A percentile compares a stretch with the other conserved stretches of the same genome.
Evolutionary conservation across 2,888 invertebrate genomes (phyloP).

Genomic region (Lypha dubia): DNA sequence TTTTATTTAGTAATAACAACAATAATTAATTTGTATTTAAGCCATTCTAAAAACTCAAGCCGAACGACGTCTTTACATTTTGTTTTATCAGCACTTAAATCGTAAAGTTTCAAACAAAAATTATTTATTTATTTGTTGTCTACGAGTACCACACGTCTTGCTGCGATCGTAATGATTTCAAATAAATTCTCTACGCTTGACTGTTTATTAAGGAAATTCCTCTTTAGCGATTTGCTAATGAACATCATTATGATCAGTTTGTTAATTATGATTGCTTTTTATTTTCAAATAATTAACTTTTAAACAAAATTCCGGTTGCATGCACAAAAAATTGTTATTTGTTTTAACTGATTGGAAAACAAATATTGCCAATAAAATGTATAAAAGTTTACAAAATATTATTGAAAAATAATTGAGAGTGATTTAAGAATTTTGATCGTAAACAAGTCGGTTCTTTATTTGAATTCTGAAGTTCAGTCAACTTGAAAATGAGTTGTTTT

Average conservation of each 20-base stretch:
- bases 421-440: not conserved
- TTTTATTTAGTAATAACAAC: constrained; percentile 46
- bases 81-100: constrained; percentile 30
- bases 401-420: not conserved
- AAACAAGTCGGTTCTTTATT: not conserved
- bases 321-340: constrained; percentile 10
- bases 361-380: constrained; percentile 1
- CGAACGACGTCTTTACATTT: not conserved
- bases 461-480: not conserved
- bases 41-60: constrained; percentile 32
- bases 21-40: constrained; percentile 46
- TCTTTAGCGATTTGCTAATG: constrained; percentile 62
- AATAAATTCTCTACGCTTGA: constrained; percentile 67
- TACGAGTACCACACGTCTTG: too few relatives aligned
- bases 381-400: constrained; percentile 9
- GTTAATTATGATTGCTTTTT: constrained; percentile 46
- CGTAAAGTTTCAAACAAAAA: not conserved
- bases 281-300: constrained; percentile 51
- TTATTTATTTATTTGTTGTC: too few relatives aligned
- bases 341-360: constrained; percentile 6
- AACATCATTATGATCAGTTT: constrained; percentile 54
- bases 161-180: constrained; percentile 19
- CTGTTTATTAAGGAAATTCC: constrained; percentile 68
- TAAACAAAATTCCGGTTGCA: constrained; percentile 59
- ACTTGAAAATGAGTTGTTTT: too few relatives aligned